Conservation (phyloP, 2,888 invertebrate genomes). For the Volucella zonaria region DNA sequence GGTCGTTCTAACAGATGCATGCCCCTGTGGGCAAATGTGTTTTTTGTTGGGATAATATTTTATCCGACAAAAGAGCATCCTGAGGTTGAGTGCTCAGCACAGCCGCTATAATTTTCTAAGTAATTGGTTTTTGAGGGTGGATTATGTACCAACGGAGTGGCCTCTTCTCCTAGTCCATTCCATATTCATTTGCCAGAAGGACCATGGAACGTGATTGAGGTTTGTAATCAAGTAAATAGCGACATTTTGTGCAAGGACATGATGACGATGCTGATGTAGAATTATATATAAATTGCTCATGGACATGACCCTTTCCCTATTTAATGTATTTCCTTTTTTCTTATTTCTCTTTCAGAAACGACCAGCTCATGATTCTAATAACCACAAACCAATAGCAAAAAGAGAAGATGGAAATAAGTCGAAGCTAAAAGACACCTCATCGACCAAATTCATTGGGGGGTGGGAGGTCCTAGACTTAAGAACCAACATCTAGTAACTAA, state of each 20-base stretch:
- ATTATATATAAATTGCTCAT: no score
- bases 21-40: not conserved
- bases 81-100: slow-evolving; percentile 14
- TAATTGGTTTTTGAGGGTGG: slow-evolving; percentile 59
- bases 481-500: not conserved
- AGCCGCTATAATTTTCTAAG: slow-evolving; percentile 57
- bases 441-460: slow-evolving; percentile 9
- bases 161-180: slow-evolving; percentile 1
- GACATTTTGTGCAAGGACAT: not conserved
- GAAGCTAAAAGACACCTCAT: slow-evolving; percentile 39
- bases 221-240: not conserved
- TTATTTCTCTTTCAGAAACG: slow-evolving; percentile 3
- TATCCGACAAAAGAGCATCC: slow-evolving; percentile 18
- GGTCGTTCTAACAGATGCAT: slow-evolving; percentile 7
- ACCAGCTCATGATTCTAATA: slow-evolving; percentile 6
- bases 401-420: slow-evolving; percentile 40
- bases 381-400: slow-evolving; percentile 12
- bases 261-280: not conserved
- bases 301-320: no score
- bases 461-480: not conserved
- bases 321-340: no score
- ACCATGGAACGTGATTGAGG: slow-evolving; percentile 7
- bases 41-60: slow-evolving; percentile 40
- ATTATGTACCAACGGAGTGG: slow-evolving; percentile 21
- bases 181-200: not conserved